A percentile compares a stretch with the other conserved stretches of the same genome.
Evolutionary conservation across 2,888 invertebrate genomes (phyloP).

Genomic region (Tetramorium bicarinatum): DNA sequence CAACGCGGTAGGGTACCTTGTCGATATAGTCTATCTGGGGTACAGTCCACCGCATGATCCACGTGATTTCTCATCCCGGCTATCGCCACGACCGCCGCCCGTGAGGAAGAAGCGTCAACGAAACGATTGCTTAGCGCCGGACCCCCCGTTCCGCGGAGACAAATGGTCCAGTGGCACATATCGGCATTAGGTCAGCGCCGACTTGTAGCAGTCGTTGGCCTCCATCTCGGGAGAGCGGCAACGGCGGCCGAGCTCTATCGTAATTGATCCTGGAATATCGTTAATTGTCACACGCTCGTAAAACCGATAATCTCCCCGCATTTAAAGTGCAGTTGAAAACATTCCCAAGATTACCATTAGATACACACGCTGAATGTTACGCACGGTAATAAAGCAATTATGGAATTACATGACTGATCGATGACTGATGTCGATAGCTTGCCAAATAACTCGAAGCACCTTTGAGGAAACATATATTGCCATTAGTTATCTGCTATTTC

Average conservation of each 20-base stretch:
- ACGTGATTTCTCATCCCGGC: conserved; percentile 74
- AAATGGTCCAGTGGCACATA: conserved; percentile 71
- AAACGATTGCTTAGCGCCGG: conserved; percentile 72
- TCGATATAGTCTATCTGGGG: conserved; percentile 75
- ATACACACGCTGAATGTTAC: neutral
- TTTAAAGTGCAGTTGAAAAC: neutral
- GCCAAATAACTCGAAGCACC: conserved; percentile 15
- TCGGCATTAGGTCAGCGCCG: conserved; percentile 64
- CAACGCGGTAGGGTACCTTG: conserved; percentile 77
- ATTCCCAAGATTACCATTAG: neutral
- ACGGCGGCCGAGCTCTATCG: conserved; percentile 10
- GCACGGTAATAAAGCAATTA: conserved; percentile 20
- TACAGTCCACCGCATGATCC: conserved; percentile 65
- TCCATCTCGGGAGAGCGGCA: neutral
- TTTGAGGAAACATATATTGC: conserved; percentile 19
- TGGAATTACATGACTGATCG: neutral
- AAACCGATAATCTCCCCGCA: neutral
- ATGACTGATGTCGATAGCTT: conserved; percentile 22
- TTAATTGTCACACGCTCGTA: neutral
- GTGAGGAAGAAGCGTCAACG: conserved; percentile 65
- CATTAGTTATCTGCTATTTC: conserved; percentile 42
- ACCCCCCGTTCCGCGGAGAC: conserved; percentile 61
- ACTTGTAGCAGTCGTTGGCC: conserved; percentile 16
- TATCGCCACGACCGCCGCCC: conserved; percentile 61
- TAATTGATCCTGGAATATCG: neutral